Base-by-base conservation (phyloP, 2,888 invertebrate genomes). In the Myathropa florea region DNA sequence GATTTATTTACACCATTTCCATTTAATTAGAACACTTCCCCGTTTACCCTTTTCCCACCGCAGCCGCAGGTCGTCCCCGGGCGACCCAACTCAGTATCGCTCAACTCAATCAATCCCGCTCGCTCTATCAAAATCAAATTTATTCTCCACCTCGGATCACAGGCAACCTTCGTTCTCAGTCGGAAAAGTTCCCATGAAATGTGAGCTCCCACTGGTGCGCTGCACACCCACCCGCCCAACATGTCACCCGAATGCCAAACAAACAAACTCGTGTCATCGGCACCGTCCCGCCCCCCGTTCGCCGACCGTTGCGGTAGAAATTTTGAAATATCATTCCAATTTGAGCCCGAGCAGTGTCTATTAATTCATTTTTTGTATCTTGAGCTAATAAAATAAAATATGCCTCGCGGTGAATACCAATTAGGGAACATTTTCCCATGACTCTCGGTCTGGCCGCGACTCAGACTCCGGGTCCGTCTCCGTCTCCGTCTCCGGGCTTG, bases 111-210 rank as follows among this genome's bases (percentile, higher is more conserved):
- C 61, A 26, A 61, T 46, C 61, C 61, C 61, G 18, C 30, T 30
- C n/a, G 26, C 28, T 28, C 26, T 61, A 61, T 61, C 28, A 30
- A n/a, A 61, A 61, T 30, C 61, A 14, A 28, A 61, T 61, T 61
- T 21, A 61, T 61, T 30, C 61, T 30, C 18, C 61, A 61, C 61
- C 61, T 21, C n/a, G 3, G 26, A n/a, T 7, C 26, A 4, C 28
- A 26, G 28, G 23, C 57, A 12, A 10, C 57, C 57, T 12, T 23
- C 23, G 24, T 12, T 14, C 2, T n/a, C n/a, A n/a, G n/a, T n/a
- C n/a, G n/a, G 61, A 76, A 28, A 76, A 4, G 55, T 83, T 83
- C 83, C 83, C 83, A 83, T 83, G 83, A 78, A 83, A 78, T 73
- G 61, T 79, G 83, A 83, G 63, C 63, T 30, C 73, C 46, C 63